Base-by-base conservation (phyloP, 2,797 vertebrate species). In the Amphiprion clarkii region DNA sequence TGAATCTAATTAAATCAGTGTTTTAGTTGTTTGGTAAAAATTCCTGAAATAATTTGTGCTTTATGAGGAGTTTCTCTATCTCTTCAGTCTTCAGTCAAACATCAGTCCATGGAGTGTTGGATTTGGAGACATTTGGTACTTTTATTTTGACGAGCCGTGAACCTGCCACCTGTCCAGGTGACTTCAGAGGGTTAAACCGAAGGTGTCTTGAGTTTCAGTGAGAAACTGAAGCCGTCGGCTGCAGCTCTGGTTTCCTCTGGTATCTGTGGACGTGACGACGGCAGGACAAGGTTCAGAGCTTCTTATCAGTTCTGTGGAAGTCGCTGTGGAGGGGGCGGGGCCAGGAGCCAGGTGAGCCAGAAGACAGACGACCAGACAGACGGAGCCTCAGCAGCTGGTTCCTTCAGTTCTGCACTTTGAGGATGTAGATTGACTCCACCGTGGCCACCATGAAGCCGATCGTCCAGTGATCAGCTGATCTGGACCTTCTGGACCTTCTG, bases 211-310 rank as follows among this genome's bases (percentile, higher is more conserved):
- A 49, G 56, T 87, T 82, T 57, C 76, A 21, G 14, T 2, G 39
- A 67, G 60, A 83, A 60, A 57, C 73, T 6, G 49, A 79, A 69
- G 48, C 63, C 7, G 55, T 59, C 9, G 25, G 69, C 69, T 54
- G 33, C 29, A 2, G 74, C 52, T 88, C 79, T 0, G 44, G 74
- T 89, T 89, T 67, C 89, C 71, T 19, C 65, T 39, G n/a, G 4
- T 48, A 1, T 0, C 51, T 3, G 52, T 9, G 29, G 74, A 65
- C 42, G 63, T 78, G 78, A 79, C 75, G 0, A 14, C 54, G 4
- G 6, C 23, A 58, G 86, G 83, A 74, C 88, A 87, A 88, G 67
- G 91, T 86, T 4, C 88, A 81, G n/a, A 10, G 39, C 17, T 7
- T 33, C 61, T 88, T 87, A 88, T 91, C 74, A 72, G 64, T 33